A percentile compares a stretch with the other conserved stretches of the same genome.
These are phyloP conservation scores for Sebastes flavidus DNA, from an alignment of 2,797 vertebrate species.

Conservation along the genomic window DNA sequence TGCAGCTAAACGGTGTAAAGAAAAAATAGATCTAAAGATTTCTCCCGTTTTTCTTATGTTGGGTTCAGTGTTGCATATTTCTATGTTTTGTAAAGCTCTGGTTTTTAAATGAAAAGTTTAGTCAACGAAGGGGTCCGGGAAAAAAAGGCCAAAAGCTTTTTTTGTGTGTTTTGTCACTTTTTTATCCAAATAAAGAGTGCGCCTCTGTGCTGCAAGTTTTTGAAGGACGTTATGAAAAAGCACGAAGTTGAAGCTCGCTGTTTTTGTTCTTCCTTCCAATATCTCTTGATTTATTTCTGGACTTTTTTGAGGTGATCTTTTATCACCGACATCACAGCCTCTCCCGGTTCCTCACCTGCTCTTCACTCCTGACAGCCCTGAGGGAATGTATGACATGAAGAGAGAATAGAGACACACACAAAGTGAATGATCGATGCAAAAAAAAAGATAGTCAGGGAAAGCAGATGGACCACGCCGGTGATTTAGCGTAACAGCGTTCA, in stretches of 20 bases:
- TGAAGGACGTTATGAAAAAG: conserved; percentile 38
- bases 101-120: conserved; percentile 64
- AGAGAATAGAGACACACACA: conserved; percentile 27
- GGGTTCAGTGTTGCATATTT: conserved; percentile 73
- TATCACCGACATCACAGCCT: conserved; percentile 39
- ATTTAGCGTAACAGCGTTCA: conserved; percentile 24
- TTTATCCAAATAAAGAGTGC: conserved; percentile 52
- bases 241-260: conserved; percentile 28
- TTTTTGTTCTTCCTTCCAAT: conserved; percentile 58
- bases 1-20: conserved; percentile 76
- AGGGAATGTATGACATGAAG: conserved; percentile 44
- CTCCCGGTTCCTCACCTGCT: conserved; percentile 18
- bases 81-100: conserved; percentile 73
- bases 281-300: conserved; percentile 46
- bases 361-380: conserved; percentile 19
- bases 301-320: conserved; percentile 55
- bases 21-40: conserved; percentile 37
- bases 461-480: conserved; percentile 52
- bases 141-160: conserved; percentile 46
- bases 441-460: conserved; percentile 59
- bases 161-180: conserved; percentile 52
- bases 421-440: conserved; percentile 75
- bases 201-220: conserved; percentile 43
- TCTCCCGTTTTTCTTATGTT: conserved; percentile 56
- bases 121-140: conserved; percentile 49